Conservation (phyloP, 1,140 invertebrate genomes). For the Drosophila tani region DNA sequence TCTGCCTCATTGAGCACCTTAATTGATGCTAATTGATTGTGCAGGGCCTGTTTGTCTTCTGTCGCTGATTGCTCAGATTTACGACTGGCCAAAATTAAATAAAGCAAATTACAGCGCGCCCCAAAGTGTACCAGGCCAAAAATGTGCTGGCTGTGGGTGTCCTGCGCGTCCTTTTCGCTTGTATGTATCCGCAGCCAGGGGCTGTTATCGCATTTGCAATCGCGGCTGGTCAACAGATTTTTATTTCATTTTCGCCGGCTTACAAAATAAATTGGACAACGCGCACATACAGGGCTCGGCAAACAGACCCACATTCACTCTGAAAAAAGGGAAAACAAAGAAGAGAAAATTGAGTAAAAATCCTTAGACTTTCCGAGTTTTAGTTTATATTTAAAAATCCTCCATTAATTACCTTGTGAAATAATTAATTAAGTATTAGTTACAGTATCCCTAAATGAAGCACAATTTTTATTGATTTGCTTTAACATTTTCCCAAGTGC, state of each 20-base stretch:
- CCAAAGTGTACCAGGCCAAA: slow-evolving; percentile 37
- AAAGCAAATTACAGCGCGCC: slow-evolving; percentile 54
- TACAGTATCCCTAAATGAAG: too few relatives aligned
- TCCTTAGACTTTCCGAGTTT: too few relatives aligned
- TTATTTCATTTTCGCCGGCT: slow-evolving; percentile 66
- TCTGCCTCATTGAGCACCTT: slow-evolving; percentile 58
- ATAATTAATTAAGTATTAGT: too few relatives aligned
- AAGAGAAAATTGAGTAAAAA: not conserved
- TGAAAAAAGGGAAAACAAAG: not conserved
- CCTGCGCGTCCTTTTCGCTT: slow-evolving; percentile 20
- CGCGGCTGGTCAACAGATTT: slow-evolving; percentile 61
- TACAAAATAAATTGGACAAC: slow-evolving; percentile 57
- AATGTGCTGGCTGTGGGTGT: slow-evolving; percentile 29
- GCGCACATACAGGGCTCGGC: slow-evolving; percentile 8
- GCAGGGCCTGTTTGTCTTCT: slow-evolving; percentile 39
- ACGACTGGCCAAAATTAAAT: slow-evolving; percentile 76
- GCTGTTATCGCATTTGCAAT: slow-evolving; percentile 67
- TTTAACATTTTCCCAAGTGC: not conserved
- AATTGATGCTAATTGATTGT: slow-evolving; percentile 78
- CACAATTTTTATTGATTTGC: not conserved
- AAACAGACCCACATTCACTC: slow-evolving; percentile 7
- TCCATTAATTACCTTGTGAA: too few relatives aligned
- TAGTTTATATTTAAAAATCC: too few relatives aligned
- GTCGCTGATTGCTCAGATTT: slow-evolving; percentile 66
- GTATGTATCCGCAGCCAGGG: slow-evolving; percentile 9